Evolutionary conservation across 2,797 vertebrate species (phyloP).

Genomic region (Spizella passerina): DNA sequence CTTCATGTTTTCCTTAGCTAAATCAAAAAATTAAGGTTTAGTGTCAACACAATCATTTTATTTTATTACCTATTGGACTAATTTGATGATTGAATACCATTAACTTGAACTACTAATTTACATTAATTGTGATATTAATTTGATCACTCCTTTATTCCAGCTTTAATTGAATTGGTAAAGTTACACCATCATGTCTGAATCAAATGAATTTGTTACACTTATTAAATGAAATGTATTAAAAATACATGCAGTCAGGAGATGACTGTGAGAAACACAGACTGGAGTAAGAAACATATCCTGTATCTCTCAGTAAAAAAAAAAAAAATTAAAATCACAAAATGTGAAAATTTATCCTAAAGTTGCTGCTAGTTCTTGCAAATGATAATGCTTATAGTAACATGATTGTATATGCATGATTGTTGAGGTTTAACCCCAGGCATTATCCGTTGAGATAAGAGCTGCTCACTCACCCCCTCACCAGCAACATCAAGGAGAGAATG

Average conservation of each 20-base stretch:
- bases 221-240: not conserved
- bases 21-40: not conserved
- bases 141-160: not conserved
- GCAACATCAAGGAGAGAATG: not conserved
- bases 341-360: not conserved
- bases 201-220: not conserved
- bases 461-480: accelerated
- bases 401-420: not conserved
- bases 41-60: not conserved
- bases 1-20: not conserved
- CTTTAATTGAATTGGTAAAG: not conserved
- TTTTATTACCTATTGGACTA: not conserved
- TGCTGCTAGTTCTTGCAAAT: not conserved
- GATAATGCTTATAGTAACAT: not conserved
- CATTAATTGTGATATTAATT: not conserved
- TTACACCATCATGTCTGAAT: not conserved
- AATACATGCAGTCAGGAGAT: not conserved
- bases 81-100: not conserved
- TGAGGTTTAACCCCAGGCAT: not conserved
- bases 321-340: not conserved
- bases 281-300: not conserved
- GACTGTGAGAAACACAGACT: not conserved
- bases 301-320: not conserved
- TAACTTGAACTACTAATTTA: not conserved
- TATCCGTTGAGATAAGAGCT: not conserved